Conservation (phyloP, 1,140 invertebrate species). For the Streblospio benedicti region DNA sequence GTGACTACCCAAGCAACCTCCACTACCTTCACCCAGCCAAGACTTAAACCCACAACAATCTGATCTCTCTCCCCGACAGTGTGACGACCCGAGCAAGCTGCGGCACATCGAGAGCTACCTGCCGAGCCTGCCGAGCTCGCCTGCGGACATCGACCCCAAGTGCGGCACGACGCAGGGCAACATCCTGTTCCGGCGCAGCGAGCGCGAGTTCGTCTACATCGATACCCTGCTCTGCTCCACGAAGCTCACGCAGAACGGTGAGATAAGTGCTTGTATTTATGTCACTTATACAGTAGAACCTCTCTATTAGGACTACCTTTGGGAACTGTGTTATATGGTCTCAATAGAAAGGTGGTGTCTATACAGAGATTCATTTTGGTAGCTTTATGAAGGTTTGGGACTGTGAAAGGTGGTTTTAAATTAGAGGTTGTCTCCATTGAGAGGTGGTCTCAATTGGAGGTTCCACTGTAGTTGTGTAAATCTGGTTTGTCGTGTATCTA, state of each 20-base stretch:
- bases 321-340: too few relatives aligned
- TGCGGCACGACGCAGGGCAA: conserved; percentile 19
- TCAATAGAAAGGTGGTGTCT: too few relatives aligned
- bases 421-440: too few relatives aligned
- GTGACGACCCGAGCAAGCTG: conserved; percentile 71
- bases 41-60: too few relatives aligned
- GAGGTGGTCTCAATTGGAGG: too few relatives aligned
- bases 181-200: conserved; percentile 64
- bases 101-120: conserved; percentile 3
- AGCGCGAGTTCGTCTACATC: conserved; percentile 75
- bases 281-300: not conserved
- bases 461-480: too few relatives aligned
- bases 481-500: too few relatives aligned
- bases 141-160: conserved; percentile 26
- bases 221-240: conserved; percentile 82
- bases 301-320: not conserved
- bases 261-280: conserved; percentile 27
- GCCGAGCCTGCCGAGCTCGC: conserved; percentile 30
- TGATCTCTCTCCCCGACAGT: conserved; percentile 48
- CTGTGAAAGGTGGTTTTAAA: too few relatives aligned
- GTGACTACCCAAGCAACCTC: too few relatives aligned
- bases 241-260: conserved; percentile 89
- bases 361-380: too few relatives aligned
- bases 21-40: too few relatives aligned
- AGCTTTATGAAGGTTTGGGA: too few relatives aligned